Evolutionary conservation across 1,140 invertebrate species (phyloP), one percentile per base, ranked within the genome.

Genomic region (Orius insidiosus): DNA sequence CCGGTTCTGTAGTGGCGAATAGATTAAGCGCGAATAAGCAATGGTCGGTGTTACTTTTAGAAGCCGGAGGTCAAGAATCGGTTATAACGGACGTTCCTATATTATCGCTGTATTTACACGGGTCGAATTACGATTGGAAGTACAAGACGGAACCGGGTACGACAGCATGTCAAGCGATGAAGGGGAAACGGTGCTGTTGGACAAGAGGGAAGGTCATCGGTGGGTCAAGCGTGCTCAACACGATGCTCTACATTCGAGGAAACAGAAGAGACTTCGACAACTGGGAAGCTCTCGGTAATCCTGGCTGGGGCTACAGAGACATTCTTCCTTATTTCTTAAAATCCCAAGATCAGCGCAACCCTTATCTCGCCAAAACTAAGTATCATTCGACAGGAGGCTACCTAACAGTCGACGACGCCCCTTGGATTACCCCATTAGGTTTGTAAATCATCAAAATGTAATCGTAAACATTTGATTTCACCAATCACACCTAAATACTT

Each of bases 301-400:
- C 0, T 6, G 53, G 53, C 10, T 54, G 53, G 75, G 66, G 64
- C 10, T 78, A 69, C 54, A 60, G 65, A 8, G 66, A 69, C 45
- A 61, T 70, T 1, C 53, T 70, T 4, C 68, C 68, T 0, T 72
- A 68, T 52, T 72, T 72, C 52, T 13, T 40, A 5, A 10, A 16
- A 13, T 45, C 14, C 30, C 68, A 47, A 31, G 46, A 15, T 36
- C 42, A 34, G 15, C 39, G 80, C 32, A 85, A 85, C 59, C 81
- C 82, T 0, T 85, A 85, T 55, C 66, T 85, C 53, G 79, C 81
- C 5, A 70, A 61, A 31, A 74, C 78, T 52, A 71, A 65, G 51
- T 75, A 85, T 58, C 85, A 87, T 56, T 59, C 60, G 3, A 74
- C 71, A 49, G 84, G 82, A 36, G 85, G 85, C 2, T 81, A 82